phyloP scores from a whole-genome alignment of 2,888 invertebrate genomes.

The Leptopilina myrica region DNA sequence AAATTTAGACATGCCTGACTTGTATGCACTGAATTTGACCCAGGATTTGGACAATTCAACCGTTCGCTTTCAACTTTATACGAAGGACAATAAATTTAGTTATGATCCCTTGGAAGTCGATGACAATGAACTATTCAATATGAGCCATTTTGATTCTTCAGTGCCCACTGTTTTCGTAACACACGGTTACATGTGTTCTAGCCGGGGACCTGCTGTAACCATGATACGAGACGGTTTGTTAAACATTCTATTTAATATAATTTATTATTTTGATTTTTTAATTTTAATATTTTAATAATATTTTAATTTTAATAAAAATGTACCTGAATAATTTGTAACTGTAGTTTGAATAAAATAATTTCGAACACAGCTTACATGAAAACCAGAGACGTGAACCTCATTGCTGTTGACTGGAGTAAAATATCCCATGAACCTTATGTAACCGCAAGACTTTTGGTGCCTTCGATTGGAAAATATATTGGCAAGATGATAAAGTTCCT shows the following conservation, averaged over 20 bases:
- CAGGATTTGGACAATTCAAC: neutral
- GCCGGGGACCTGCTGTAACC: neutral
- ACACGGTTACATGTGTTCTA: neutral
- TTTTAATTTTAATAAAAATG: neutral
- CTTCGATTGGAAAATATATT: neutral
- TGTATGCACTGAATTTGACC: neutral
- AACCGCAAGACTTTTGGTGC: neutral
- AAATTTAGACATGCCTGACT: neutral
- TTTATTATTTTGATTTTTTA: no score
- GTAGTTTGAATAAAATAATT: constrained; percentile 32
- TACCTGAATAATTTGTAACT: neutral
- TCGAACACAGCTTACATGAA: constrained; percentile 59
- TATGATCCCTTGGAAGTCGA: neutral
- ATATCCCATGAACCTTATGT: neutral
- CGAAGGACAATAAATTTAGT: neutral
- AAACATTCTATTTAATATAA: no score
- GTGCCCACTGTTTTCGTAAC: constrained; percentile 66
- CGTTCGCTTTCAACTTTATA: neutral
- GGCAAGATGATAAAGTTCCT: constrained; percentile 64
- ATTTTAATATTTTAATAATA: no score
- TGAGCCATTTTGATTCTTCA: constrained; percentile 54
- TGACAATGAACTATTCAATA: neutral
- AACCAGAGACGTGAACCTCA: constrained; percentile 63
- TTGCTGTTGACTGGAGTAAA: constrained; percentile 66
- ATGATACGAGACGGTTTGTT: neutral